Base-by-base conservation (phyloP, 2,113 vertebrate genomes). In the Brachypteracias leptosomus region DNA sequence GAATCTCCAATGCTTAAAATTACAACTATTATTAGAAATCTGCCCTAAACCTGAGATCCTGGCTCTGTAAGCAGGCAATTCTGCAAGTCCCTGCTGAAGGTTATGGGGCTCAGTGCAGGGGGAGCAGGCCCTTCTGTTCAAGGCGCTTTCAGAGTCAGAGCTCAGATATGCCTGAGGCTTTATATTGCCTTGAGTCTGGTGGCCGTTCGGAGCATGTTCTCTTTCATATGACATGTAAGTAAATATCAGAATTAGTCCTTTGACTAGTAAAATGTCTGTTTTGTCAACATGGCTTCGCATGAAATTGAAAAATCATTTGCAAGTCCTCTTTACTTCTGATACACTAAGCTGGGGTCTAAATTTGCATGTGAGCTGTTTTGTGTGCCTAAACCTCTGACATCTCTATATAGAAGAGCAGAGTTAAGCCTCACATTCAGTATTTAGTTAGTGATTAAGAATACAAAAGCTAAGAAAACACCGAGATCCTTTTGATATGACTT, bases 401-500 rank as follows among this genome's bases (percentile, higher is more conserved):
- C 52, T 78, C 40, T 19, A 40, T 51, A 58, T 49, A 33, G 62
- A 62, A 88, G 65, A 88, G 12, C 26, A 62, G 29, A 5, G 57
- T 72, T 89, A 84, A 91, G 59, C 38, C 47, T 75, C 66, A 71
- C 15, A 16, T 55, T 67, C 33, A 68, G 31, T 75, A 46, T 90
- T 96, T 91, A 55, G 8, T 75, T 61, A 86, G 62, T 78, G 54
- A 71, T 94, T 93, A 92, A 90, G 78, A 76, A 26, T 10, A 47
- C 40, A 76, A 88, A 95, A 89, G 76, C 54, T 74, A 82, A 88
- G 92, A 90, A 95, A 88, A 83, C 61, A 80, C 31, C 49, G 79
- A 54, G n/a, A 66, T 77, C 40, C 5, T 86, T 91, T 88, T 84
- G 68, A 29, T 16, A 1, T 90, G 76, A 84, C 33, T 40, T 89